A percentile compares a stretch with the other conserved stretches of the same genome.
These are phyloP conservation scores for Microplitis demolitor DNA, from an alignment of 1,140 invertebrate genomes.

Conservation along the genomic window DNA sequence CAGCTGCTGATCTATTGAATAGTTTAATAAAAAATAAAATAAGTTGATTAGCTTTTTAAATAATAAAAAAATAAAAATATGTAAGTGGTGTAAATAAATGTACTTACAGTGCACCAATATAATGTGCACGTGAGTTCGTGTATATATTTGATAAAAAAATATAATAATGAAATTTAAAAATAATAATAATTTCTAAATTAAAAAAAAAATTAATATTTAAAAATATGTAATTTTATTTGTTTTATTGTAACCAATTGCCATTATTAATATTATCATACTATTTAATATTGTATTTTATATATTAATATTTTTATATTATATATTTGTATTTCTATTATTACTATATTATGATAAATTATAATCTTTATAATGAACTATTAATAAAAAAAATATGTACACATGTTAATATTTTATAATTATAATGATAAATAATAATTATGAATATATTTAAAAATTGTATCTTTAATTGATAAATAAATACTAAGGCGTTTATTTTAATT, in stretches of 20 bases:
- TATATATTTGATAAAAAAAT: constrained; percentile 15
- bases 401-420: constrained; percentile 27
- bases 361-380: neutral
- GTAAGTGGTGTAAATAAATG: constrained; percentile 63
- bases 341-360: constrained; percentile 8
- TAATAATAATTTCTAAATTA: neutral
- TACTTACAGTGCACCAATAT: constrained; percentile 57
- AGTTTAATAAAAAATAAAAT: no score
- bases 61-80: no score
- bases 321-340: neutral
- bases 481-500: no score
- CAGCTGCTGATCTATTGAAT: no score
- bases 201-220: neutral
- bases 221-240: no score
- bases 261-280: no score
- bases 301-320: neutral
- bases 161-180: constrained; percentile 1
- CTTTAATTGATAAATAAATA: no score
- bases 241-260: no score
- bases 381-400: constrained; percentile 24
- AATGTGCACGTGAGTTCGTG: constrained; percentile 51
- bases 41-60: no score
- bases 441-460: no score
- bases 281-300: neutral
- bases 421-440: neutral